These are phyloP conservation scores for Ondatra zibethicus DNA, from an alignment of 2,113 vertebrate species.

Conservation along the genomic window DNA sequence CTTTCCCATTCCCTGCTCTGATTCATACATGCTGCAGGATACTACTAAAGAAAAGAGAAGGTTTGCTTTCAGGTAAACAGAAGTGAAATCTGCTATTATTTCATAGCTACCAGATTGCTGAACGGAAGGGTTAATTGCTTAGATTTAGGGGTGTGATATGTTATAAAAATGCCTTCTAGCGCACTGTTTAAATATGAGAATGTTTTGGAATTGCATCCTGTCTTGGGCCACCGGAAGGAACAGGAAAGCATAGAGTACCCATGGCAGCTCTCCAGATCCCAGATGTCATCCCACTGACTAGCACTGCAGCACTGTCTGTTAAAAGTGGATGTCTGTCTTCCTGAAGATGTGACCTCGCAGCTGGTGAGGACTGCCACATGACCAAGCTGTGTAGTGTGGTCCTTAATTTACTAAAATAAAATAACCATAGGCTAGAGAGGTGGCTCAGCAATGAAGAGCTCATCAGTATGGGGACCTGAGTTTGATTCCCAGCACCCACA, in stretches of 20 bases:
- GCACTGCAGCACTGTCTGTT: background rate
- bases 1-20: conserved; percentile 23
- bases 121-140: conserved; percentile 2
- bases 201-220: background rate
- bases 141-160: background rate
- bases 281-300: background rate
- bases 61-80: conserved; percentile 37
- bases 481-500: background rate
- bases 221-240: background rate
- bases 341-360: conserved; percentile 45
- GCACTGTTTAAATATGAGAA: background rate
- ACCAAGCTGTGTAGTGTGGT: background rate
- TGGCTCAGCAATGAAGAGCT: background rate
- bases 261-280: background rate
- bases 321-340: conserved; percentile 25
- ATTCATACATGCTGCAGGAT: background rate
- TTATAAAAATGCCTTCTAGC: background rate
- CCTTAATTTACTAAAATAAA: background rate
- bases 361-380: background rate
- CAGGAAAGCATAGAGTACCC: background rate
- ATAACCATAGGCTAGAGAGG: background rate
- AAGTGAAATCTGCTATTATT: conserved; percentile 48
- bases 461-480: too few species aligned
- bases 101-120: background rate
- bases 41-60: conserved; percentile 4